Evolutionary conservation across 2,797 vertebrate genomes (phyloP).

Genomic region (Syncerus caffer): DNA sequence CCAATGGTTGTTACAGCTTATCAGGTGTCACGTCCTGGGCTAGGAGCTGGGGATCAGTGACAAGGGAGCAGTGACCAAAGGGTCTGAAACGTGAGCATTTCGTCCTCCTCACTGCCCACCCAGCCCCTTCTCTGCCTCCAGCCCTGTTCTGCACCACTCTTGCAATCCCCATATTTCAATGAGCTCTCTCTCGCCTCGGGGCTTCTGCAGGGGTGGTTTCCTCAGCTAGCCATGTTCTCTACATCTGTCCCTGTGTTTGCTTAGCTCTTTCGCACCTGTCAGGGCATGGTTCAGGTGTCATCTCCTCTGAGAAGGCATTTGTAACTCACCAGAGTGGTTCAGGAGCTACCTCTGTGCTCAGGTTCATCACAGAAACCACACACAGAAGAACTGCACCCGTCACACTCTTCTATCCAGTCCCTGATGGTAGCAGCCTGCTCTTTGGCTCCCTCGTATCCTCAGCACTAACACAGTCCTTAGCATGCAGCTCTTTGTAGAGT

Average conservation of each 20-base stretch:
- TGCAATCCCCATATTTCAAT: background rate
- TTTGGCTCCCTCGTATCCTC: background rate
- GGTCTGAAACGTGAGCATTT: background rate
- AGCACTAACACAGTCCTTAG: background rate
- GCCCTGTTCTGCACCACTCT: background rate
- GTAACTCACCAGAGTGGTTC: background rate
- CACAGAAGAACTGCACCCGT: background rate
- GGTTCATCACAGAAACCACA: background rate
- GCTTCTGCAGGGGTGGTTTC: background rate
- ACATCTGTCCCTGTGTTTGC: background rate
- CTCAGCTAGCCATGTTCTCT: background rate
- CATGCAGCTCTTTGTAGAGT: background rate
- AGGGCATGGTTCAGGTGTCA: background rate
- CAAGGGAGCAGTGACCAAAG: background rate
- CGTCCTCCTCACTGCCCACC: fast-evolving
- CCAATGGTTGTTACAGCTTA: background rate
- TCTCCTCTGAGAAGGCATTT: background rate
- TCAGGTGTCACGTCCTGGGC: background rate
- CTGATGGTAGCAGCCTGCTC: background rate
- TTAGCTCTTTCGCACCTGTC: background rate
- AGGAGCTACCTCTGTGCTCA: background rate
- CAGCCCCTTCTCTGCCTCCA: background rate
- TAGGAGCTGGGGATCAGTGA: background rate
- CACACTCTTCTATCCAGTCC: background rate
- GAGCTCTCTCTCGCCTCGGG: background rate